These are phyloP conservation scores for Tetragonula carbonaria DNA, from an alignment of 2,888 invertebrate species.

Conservation along the genomic window DNA sequence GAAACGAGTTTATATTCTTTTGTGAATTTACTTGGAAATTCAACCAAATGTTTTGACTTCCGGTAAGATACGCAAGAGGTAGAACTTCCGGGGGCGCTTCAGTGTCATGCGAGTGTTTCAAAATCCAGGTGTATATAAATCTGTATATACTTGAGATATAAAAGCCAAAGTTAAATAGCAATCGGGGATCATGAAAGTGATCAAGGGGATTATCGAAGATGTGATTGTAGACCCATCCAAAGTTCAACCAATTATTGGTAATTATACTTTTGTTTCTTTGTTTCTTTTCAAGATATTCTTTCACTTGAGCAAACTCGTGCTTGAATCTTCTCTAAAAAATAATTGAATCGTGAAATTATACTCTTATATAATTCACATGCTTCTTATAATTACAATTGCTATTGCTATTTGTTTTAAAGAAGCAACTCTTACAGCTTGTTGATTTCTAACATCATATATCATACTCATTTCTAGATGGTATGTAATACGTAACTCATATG, in stretches of 20 bases:
- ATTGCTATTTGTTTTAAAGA: background rate
- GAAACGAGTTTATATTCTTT: background rate
- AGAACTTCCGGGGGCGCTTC: background rate
- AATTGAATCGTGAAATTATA: background rate
- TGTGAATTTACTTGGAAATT: conserved; percentile 3
- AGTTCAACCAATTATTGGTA: conserved; percentile 80
- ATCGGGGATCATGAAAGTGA: conserved; percentile 68
- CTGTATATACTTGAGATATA: background rate
- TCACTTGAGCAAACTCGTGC: background rate
- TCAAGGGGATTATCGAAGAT: conserved; percentile 76
- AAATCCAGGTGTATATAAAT: background rate
- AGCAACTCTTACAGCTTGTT: background rate
- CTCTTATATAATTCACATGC: background rate
- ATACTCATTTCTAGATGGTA: background rate
- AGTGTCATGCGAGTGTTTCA: conserved; percentile 10
- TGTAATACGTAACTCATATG: no score
- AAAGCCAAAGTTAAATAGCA: background rate
- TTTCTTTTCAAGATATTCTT: background rate
- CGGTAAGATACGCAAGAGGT: background rate
- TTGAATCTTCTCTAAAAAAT: background rate
- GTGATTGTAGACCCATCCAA: conserved; percentile 75
- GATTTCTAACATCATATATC: background rate
- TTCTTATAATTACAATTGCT: background rate
- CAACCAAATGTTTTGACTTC: conserved; percentile 8
- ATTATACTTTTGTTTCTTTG: conserved; percentile 33